These are phyloP conservation scores for Garra rufa DNA, from an alignment of 2,113 vertebrate genomes.

Conservation along the genomic window DNA sequence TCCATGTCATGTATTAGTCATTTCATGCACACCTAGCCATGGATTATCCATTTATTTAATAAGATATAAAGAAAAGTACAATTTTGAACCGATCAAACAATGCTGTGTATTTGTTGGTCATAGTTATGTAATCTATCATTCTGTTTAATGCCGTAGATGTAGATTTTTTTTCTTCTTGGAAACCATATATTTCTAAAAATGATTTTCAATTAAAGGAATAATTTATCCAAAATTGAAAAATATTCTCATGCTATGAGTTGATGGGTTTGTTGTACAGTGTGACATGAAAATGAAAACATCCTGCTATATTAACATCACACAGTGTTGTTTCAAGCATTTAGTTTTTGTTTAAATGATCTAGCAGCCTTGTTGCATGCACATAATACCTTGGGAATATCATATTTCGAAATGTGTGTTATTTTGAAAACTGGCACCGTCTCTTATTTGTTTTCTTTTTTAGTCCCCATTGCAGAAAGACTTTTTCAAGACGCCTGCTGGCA, in stretches of 20 bases:
- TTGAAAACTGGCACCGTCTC: slow-evolving; percentile 11
- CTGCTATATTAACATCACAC: neutral
- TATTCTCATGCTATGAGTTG: neutral
- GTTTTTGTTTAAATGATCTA: neutral
- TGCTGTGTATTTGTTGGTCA: too few relatives aligned
- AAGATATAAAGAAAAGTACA: neutral
- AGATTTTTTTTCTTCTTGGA: neutral
- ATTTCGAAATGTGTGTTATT: slow-evolving; percentile 24
- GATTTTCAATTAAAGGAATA: neutral
- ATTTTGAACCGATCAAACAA: too few relatives aligned
- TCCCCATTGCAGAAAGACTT: slow-evolving; percentile 63
- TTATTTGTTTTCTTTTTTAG: slow-evolving; percentile 61
- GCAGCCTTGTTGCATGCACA: neutral
- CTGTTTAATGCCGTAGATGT: neutral
- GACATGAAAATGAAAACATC: neutral
- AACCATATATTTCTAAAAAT: too few relatives aligned
- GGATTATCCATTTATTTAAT: neutral
- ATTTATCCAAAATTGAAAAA: neutral
- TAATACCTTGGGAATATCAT: neutral
- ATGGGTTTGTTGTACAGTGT: neutral
- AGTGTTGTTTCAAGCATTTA: neutral
- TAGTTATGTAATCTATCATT: too few relatives aligned
- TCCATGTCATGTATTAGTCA: too few relatives aligned
- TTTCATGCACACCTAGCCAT: neutral
- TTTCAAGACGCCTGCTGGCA: slow-evolving; percentile 60